phyloP scores from a whole-genome alignment of 35 echinoderm and acorn worm genomes.

The Holothuria glaberrima region DNA sequence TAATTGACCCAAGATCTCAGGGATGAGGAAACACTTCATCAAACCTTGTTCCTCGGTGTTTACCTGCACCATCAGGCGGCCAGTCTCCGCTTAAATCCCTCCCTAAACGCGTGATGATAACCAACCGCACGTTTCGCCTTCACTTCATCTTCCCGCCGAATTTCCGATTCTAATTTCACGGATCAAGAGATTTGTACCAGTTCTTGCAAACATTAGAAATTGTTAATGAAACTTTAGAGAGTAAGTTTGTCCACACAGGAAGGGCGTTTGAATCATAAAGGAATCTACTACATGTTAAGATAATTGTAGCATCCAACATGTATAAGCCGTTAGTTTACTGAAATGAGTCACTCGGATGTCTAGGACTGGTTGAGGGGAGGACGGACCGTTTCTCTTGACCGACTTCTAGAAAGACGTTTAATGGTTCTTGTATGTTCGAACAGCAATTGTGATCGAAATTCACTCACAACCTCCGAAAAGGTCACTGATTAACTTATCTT shows the following conservation, averaged over 20 bases:
- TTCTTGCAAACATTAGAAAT: conserved; percentile 54
- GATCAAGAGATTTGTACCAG: conserved; percentile 61
- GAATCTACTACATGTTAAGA: background rate
- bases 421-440: no score
- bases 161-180: conserved; percentile 65
- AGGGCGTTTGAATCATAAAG: conserved; percentile 26
- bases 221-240: conserved; percentile 52
- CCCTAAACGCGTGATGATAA: conserved; percentile 26
- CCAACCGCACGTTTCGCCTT: conserved; percentile 32
- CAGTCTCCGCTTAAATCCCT: conserved; percentile 30
- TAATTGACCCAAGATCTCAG: background rate
- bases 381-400: conserved; percentile 28
- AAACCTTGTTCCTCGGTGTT: background rate
- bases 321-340: background rate
- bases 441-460: no score
- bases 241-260: conserved; percentile 63
- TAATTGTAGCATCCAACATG: conserved; percentile 32
- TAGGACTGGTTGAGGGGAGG: background rate
- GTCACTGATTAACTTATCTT: no score
- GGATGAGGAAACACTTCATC: background rate
- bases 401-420: background rate
- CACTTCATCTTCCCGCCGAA: conserved; percentile 56
- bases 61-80: conserved; percentile 38
- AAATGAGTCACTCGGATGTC: conserved; percentile 28
- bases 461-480: no score